Evolutionary conservation across 2,888 invertebrate species (phyloP).

Genomic region (Dicroscelio sp.): DNA sequence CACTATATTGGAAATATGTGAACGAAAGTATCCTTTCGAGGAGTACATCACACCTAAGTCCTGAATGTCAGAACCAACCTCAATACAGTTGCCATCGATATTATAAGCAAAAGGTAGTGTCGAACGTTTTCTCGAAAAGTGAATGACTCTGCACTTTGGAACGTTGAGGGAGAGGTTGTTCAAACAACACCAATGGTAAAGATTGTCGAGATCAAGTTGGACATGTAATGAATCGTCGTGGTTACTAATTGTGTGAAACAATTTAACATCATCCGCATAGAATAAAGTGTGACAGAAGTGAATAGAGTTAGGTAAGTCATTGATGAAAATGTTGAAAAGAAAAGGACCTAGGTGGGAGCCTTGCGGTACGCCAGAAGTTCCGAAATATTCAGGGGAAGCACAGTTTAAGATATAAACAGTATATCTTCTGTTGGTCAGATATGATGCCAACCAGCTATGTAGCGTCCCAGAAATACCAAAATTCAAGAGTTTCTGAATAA

Average conservation of each 20-base stretch:
- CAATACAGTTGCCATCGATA: neutral
- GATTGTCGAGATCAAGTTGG: conserved; percentile 15
- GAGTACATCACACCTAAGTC: neutral
- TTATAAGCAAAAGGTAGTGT: neutral
- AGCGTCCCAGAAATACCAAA: conserved; percentile 3
- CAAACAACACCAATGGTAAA: neutral
- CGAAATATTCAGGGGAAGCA: neutral
- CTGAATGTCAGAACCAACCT: neutral
- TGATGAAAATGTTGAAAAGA: conserved; percentile 47
- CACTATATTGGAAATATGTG: neutral
- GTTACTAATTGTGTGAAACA: neutral
- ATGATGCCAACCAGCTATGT: conserved; percentile 8
- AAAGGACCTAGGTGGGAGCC: conserved; percentile 46
- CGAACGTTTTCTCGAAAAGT: neutral
- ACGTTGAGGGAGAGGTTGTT: conserved; percentile 33
- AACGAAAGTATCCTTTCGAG: neutral
- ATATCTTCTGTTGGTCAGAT: conserved; percentile 31
- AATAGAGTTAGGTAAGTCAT: neutral
- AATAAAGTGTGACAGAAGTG: conserved; percentile 23
- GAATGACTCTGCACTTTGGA: conserved; percentile 18
- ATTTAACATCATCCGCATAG: conserved; percentile 48
- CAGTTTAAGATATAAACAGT: neutral
- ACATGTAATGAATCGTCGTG: neutral
- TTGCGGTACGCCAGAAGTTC: conserved; percentile 45
- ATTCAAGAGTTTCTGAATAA: neutral